These are phyloP conservation scores for Pangasius larnaudii DNA, from an alignment of 2,797 vertebrate genomes.

Conservation along the genomic window DNA sequence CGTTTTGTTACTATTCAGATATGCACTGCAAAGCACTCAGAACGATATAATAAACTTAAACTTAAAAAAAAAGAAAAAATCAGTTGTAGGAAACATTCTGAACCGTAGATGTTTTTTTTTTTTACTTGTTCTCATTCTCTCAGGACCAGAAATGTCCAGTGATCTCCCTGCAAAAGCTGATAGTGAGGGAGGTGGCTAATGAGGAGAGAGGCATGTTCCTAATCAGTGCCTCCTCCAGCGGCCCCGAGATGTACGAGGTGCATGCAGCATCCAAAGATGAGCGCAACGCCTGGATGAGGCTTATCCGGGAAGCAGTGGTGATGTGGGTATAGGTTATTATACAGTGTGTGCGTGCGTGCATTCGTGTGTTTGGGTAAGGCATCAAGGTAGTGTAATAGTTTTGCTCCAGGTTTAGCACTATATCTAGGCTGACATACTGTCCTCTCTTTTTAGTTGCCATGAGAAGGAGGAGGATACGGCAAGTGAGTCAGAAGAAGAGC, in stretches of 20 bases:
- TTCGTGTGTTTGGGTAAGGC: neutral
- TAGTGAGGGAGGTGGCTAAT: constrained; percentile 95
- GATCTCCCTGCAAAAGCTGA: constrained; percentile 93
- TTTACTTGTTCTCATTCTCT: neutral
- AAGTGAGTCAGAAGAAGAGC: constrained; percentile 90
- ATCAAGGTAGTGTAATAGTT: neutral
- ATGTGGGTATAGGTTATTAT: constrained; percentile 70
- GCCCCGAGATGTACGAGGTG: constrained; percentile 97
- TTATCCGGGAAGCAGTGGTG: constrained; percentile 91
- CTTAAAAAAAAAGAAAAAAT: neutral
- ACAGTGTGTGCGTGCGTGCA: neutral
- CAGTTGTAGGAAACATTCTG: neutral
- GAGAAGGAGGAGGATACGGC: constrained; percentile 86
- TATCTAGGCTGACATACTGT: neutral
- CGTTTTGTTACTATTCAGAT: neutral
- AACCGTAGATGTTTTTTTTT: neutral
- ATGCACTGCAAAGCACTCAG: neutral
- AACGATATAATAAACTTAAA: neutral
- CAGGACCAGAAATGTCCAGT: constrained; percentile 96
- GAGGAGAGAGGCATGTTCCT: constrained; percentile 96
- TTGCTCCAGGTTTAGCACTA: neutral
- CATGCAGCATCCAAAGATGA: constrained; percentile 91
- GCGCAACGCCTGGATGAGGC: constrained; percentile 92
- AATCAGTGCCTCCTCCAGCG: constrained; percentile 90
- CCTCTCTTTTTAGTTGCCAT: constrained; percentile 80